phyloP scores from a whole-genome alignment of 2,797 vertebrate species.

The Geotria australis region DNA sequence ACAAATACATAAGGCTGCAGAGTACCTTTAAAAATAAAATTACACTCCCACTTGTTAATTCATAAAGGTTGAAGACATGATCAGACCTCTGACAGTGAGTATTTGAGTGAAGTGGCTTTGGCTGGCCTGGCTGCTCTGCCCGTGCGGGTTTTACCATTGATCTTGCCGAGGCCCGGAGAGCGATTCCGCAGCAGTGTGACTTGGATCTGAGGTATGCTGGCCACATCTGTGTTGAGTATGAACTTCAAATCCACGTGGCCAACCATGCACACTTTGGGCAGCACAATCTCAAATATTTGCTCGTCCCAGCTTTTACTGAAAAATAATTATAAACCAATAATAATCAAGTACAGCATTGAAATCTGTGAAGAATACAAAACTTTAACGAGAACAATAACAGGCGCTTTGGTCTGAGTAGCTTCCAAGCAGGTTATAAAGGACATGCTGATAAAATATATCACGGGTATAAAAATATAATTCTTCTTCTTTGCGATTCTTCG shows the following conservation, averaged over 20 bases:
- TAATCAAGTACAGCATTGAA: background rate
- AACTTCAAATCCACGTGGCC: conserved; percentile 99
- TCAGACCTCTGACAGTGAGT: too few species aligned
- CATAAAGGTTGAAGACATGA: too few species aligned
- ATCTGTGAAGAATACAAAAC: background rate
- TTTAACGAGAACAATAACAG: background rate
- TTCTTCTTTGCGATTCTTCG: too few species aligned
- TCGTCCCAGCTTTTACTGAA: conserved; percentile 85
- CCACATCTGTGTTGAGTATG: conserved; percentile 74
- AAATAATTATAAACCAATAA: background rate
- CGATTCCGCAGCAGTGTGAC: conserved; percentile 93
- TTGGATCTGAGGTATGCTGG: conserved; percentile 96
- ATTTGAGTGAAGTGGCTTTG: too few species aligned
- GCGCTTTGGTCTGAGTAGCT: too few species aligned
- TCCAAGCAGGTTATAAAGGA: too few species aligned
- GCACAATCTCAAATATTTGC: conserved; percentile 83
- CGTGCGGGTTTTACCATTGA: conserved; percentile 17
- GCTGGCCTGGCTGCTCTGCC: too few species aligned
- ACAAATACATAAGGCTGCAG: too few species aligned
- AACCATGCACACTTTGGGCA: conserved; percentile 98
- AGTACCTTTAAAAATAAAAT: too few species aligned
- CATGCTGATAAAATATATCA: too few species aligned
- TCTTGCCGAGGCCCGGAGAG: conserved; percentile 78
- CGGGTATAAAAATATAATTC: too few species aligned
- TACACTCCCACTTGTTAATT: too few species aligned